Evolutionary conservation across 2,113 vertebrate genomes (phyloP).

Genomic region (Phoxinus phoxinus): DNA sequence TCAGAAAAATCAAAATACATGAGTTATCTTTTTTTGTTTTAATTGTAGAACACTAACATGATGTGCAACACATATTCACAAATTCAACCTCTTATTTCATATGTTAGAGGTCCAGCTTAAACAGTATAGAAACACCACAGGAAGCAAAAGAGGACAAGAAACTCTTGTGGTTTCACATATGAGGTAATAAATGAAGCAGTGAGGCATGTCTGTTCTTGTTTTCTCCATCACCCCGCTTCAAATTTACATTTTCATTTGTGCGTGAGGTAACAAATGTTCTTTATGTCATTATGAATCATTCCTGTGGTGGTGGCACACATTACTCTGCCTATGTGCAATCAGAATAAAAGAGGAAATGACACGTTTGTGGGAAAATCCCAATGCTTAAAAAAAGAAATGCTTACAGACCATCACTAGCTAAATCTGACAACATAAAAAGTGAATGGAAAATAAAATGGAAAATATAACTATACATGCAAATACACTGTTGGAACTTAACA

Average conservation of each 20-base stretch:
- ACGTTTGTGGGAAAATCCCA: conserved; percentile 9
- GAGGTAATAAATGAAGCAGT: neutral
- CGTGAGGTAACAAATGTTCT: neutral
- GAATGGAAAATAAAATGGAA: neutral
- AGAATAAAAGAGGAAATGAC: neutral
- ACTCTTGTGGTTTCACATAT: neutral
- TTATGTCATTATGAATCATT: neutral
- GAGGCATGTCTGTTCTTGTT: neutral
- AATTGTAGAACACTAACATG: neutral
- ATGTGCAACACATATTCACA: neutral
- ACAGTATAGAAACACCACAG: neutral
- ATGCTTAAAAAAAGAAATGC: neutral
- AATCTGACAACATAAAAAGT: neutral
- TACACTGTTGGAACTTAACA: neutral
- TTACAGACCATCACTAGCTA: neutral
- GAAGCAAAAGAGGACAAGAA: neutral
- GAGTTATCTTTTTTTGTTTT: neutral
- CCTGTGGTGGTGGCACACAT: neutral
- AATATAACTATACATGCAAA: neutral
- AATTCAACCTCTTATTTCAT: neutral
- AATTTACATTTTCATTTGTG: neutral
- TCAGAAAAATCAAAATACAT: neutral
- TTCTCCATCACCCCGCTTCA: neutral
- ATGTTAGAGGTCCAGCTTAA: neutral
- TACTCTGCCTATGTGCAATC: neutral